These are phyloP conservation scores for Rhodinocichla rosea DNA, from an alignment of 2,113 vertebrate genomes.

Conservation along the genomic window DNA sequence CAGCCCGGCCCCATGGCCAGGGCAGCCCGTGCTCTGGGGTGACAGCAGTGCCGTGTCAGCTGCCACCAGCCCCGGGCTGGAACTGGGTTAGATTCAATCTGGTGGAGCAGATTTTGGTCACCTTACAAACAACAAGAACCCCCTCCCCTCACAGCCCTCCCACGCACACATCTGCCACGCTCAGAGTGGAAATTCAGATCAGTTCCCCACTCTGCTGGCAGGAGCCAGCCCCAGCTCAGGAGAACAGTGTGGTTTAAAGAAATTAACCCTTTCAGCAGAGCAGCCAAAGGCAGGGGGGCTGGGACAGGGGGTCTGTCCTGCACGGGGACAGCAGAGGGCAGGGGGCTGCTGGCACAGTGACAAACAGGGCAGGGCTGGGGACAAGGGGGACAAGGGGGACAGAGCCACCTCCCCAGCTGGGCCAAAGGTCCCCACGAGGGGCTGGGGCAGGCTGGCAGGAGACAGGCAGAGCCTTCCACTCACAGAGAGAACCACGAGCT, in stretches of 20 bases:
- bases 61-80: background rate
- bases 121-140: background rate
- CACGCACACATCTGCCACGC: constrained; percentile 39
- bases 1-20: rapidly evolving
- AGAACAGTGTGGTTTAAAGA: background rate
- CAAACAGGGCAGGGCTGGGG: rapidly evolving
- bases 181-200: background rate
- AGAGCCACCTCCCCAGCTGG: background rate
- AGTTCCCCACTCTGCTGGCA: background rate
- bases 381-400: background rate
- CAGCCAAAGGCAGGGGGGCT: background rate
- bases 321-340: rapidly evolving
- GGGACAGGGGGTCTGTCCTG: background rate
- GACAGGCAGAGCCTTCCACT: background rate
- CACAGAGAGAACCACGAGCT: background rate
- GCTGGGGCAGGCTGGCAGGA: background rate
- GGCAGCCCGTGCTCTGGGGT: rapidly evolving
- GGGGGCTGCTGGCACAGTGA: rapidly evolving
- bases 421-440: rapidly evolving
- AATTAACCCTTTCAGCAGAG: background rate
- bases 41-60: background rate
- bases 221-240: background rate
- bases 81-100: background rate
- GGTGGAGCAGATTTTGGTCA: constrained; percentile 33
- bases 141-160: background rate